Evolutionary conservation across 2,888 invertebrate genomes (phyloP), one percentile per base, ranked within the genome.

Genomic region (Lepidochitona cinerea): DNA sequence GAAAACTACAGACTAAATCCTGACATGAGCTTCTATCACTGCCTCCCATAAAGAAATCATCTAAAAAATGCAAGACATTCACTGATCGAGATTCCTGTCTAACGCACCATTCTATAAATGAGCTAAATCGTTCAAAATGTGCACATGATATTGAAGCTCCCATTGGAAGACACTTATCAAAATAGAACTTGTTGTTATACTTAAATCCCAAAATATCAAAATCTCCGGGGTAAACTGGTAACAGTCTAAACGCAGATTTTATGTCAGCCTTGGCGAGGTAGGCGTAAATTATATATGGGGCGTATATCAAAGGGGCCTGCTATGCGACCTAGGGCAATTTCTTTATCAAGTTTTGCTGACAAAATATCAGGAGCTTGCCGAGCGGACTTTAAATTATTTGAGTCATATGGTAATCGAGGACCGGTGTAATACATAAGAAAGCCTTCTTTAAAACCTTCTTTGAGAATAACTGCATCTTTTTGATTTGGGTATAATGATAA

Each of bases 261-360:
- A 78, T 75, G 41, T 78, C 78, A 2, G 68, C 29, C 66, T 78
- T 80, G 4, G 53, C 77, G 12, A 73, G 49, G 0, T 70, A 35
- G 14, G n/a, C 49, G 26, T 26, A 33, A 2, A 33, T 23, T 23
- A 49, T 49, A 18, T n/a, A 49, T n/a, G 49, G 49, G 49, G n/a
- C n/a, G n/a, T n/a, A n/a, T n/a, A n/a, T n/a, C n/a, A n/a, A n/a
- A n/a, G n/a, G n/a, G n/a, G n/a, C n/a, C n/a, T n/a, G n/a, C n/a
- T n/a, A n/a, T n/a, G n/a, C n/a, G n/a, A n/a, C n/a, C n/a, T n/a
- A n/a, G n/a, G n/a, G n/a, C n/a, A n/a, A n/a, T n/a, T n/a, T n/a
- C n/a, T n/a, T n/a, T n/a, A n/a, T n/a, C n/a, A n/a, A n/a, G n/a
- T n/a, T n/a, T n/a, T n/a, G n/a, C n/a, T n/a, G n/a, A n/a, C n/a